Evolutionary conservation across 2,888 invertebrate genomes (phyloP).

Genomic region (Melanostoma mellinum): DNA sequence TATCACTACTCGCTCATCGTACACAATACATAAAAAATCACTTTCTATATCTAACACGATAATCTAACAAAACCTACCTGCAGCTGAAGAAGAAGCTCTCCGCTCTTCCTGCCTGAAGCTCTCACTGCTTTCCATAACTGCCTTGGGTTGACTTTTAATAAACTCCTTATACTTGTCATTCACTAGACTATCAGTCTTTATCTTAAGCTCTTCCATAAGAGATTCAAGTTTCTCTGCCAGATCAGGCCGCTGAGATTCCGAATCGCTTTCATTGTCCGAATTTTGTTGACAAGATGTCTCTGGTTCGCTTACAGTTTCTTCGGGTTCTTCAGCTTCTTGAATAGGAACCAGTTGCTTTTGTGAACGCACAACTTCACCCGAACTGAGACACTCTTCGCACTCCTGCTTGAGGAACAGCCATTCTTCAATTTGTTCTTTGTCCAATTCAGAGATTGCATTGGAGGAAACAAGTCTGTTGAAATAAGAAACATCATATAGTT

Average conservation of each 20-base stretch:
- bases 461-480: slow-evolving; percentile 84
- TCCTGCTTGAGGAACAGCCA: slow-evolving; percentile 94
- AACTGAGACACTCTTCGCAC: slow-evolving; percentile 89
- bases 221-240: slow-evolving; percentile 88
- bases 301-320: slow-evolving; percentile 85
- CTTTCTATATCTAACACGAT: not conserved
- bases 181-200: slow-evolving; percentile 87
- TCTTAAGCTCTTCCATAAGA: slow-evolving; percentile 87
- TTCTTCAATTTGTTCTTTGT: slow-evolving; percentile 89
- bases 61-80: slow-evolving; percentile 53
- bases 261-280: slow-evolving; percentile 82
- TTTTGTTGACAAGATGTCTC: slow-evolving; percentile 82
- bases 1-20: no score
- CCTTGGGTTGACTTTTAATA: slow-evolving; percentile 82
- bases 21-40: not conserved
- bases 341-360: slow-evolving; percentile 80
- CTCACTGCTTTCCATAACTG: slow-evolving; percentile 81
- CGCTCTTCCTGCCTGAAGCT: slow-evolving; percentile 75
- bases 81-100: slow-evolving; percentile 66
- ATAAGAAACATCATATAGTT: slow-evolving; percentile 20
- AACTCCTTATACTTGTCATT: slow-evolving; percentile 85
- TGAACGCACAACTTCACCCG: slow-evolving; percentile 79
- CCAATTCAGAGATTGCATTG: slow-evolving; percentile 87
- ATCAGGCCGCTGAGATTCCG: slow-evolving; percentile 85
- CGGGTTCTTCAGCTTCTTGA: slow-evolving; percentile 84